Base-by-base conservation (phyloP, 2,113 vertebrate species). In the Aldabrachelys gigantea region DNA sequence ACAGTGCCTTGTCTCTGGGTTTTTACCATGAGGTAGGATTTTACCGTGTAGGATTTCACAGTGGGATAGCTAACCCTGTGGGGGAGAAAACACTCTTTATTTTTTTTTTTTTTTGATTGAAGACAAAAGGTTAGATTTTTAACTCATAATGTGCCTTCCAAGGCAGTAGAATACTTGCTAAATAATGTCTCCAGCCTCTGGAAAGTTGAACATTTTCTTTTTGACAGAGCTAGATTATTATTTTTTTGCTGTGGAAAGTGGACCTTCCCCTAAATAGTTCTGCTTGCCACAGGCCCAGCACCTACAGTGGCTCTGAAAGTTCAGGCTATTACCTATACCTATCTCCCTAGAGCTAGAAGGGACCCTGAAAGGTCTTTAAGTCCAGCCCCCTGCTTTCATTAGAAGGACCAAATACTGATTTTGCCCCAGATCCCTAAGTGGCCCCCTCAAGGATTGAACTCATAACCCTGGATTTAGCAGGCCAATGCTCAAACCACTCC, bases 161-260 rank as follows among this genome's bases (percentile, higher is more conserved):
- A 76, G 12, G 2, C 69, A 87, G 59, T 3, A 3, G 8, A 8
- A 91, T 86, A 6, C 4, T 87, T 8, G 8, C 44, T 79, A 75
- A 92, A 82, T 8, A 62, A 80, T 38, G 5, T 56, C 8, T 53
- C 24, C 11, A 54, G 10, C 8, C 76, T 80, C 53, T 2, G 11
- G 1, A 1, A 8, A 50, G 69, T 0, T 0, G 11, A 59, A 11
- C 41, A 56, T 8, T 0, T 0, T 93, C 38, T 81, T 69, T 65
- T 22, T n/a, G 44, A 38, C 3, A 4, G 27, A 88, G 12, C 1
- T 4, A 13, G n/a, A 38, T 84, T n/a, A 44, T 76, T 76, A 7
- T 44, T 76, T 22, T 25, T 44, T 62, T 31, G 52, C 4, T 47
- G 57, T 5, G 2, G 4, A 65, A 85, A 14, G 41, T 27, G 10